Conservation (phyloP, 2,113 vertebrate species). For the Xiphorhynchus elegans region DNA sequence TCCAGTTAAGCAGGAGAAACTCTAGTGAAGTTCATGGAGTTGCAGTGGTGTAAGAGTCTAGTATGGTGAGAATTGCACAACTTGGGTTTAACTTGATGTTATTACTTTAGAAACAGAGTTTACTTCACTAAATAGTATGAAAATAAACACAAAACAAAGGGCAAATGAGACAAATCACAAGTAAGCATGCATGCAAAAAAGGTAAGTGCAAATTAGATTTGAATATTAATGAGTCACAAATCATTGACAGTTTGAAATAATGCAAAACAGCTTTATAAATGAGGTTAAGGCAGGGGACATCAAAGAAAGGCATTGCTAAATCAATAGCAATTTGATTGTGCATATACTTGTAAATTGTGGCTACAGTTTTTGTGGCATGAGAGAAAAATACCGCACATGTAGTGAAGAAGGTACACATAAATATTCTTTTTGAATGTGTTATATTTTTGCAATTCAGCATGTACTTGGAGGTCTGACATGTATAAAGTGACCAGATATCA, state of each 20-base stretch:
- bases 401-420: conserved; percentile 69
- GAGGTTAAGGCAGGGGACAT: conserved; percentile 79
- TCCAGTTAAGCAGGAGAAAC: neutral
- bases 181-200: conserved; percentile 76
- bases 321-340: conserved; percentile 80
- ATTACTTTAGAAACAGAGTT: conserved; percentile 67
- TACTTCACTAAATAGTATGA: conserved; percentile 63
- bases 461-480: conserved; percentile 40
- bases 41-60: neutral
- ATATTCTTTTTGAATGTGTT: conserved; percentile 60
- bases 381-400: conserved; percentile 62
- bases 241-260: conserved; percentile 83
- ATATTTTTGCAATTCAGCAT: conserved; percentile 66
- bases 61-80: conserved; percentile 5
- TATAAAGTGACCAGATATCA: conserved; percentile 56
- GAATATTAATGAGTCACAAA: conserved; percentile 84
- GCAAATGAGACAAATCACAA: conserved; percentile 74
- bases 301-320: conserved; percentile 78
- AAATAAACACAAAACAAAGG: conserved; percentile 78
- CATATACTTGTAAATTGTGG: conserved; percentile 77
- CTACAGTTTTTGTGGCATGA: conserved; percentile 74
- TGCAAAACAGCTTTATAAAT: conserved; percentile 83
- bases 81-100: conserved; percentile 30
- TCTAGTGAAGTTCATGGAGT: neutral
- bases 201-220: conserved; percentile 81